Evolutionary conservation across 2,113 vertebrate species (phyloP), one percentile per base, ranked within the genome.

Genomic region (Sinocyclocheilus grahami): DNA sequence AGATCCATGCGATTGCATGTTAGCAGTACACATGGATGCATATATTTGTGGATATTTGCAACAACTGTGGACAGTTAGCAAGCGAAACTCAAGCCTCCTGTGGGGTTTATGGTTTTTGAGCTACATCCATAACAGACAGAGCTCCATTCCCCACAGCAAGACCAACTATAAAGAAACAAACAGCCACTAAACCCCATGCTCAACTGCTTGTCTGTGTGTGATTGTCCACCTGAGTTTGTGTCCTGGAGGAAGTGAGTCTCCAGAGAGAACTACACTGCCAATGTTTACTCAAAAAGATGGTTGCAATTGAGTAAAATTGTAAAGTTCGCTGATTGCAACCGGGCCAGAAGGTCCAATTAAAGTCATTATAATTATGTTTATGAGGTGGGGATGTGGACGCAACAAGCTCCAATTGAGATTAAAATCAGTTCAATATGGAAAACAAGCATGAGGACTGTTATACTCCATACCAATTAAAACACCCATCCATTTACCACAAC

Each of bases 291-390:
- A 69, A 63, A 88, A 93, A 91, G 92, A 92, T 94, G 92, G 89
- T 91, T 92, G 93, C 91, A 93, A 93, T 93, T 90, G 90, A 90
- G 86, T 81, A 86, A 77, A 87, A 89, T 90, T 90, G 90, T 92
- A 91, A 94, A 92, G 93, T 92, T 92, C 77, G 77, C 91, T 93
- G 91, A 93, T 93, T 93, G 89, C 93, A 91, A 86, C 89, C 87
- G 85, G 90, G 84, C 91, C 90, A 87, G 63, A 79, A 92, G 90
- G 90, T 80, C 90, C 90, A 89, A 93, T 94, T 93, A 92, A 93
- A 91, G 39, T 92, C 90, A 93, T 93, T 89, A 91, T 90, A 93
- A 92, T 92, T 83, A 77, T 89, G 79, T 94, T 93, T 92, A 91
- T 90, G 85, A 89, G 88, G 74, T 86, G 53, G n/a, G 72, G 24